phyloP scores from a whole-genome alignment of 1,140 invertebrate species.

The Venturia canescens region DNA sequence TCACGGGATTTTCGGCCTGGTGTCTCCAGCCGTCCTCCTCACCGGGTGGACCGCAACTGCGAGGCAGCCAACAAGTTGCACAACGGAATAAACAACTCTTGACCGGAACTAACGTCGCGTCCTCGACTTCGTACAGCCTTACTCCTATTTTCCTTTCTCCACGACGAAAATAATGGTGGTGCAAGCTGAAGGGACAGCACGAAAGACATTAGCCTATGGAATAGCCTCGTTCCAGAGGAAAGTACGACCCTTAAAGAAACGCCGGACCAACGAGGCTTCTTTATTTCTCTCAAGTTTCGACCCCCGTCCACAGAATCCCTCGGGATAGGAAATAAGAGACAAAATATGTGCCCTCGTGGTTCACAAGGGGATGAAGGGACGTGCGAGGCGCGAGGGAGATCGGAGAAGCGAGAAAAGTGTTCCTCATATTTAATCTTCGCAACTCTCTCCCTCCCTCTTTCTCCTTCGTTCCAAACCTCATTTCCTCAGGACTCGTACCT shows the following conservation, averaged over 20 bases:
- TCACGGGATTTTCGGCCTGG: background rate
- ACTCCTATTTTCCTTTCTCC: background rate
- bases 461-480: constrained; percentile 47
- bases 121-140: background rate
- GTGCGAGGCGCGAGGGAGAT: background rate
- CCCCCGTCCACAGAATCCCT: constrained; percentile 18
- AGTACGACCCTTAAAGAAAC: background rate
- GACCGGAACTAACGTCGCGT: constrained; percentile 36
- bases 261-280: background rate
- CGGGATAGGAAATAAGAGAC: background rate
- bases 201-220: background rate
- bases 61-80: constrained; percentile 3
- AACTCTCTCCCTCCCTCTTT: constrained; percentile 52
- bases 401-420: constrained; percentile 29
- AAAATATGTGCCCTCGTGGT: background rate
- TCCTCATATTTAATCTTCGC: constrained; percentile 42
- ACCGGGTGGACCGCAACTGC: background rate
- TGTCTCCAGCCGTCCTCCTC: background rate
- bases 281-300: constrained; percentile 32
- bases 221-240: background rate
- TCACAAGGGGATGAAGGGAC: background rate
- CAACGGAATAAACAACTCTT: background rate
- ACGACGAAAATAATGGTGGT: constrained; percentile 25
- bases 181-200: background rate
- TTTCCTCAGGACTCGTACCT: constrained; percentile 21